A percentile compares a stretch with the other conserved stretches of the same genome.
phyloP scores from a whole-genome alignment of 2,797 vertebrate genomes.

The Euthynnus affinis region DNA sequence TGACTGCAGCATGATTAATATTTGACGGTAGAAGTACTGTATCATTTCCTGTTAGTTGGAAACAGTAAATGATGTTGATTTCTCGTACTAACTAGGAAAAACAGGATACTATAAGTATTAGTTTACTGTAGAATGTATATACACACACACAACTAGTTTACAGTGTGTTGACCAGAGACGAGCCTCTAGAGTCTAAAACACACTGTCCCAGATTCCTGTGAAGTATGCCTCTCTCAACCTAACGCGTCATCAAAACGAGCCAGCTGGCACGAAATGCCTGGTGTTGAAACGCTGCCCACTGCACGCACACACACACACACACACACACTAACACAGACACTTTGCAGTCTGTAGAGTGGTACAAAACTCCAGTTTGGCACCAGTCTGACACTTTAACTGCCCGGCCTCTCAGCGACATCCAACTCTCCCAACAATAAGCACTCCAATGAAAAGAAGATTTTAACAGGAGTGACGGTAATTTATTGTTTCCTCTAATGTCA shows the following conservation, averaged over 20 bases:
- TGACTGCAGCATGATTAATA: too few relatives aligned
- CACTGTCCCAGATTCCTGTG: conserved; percentile 49
- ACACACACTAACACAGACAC: conserved; percentile 40
- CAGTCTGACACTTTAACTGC: conserved; percentile 43
- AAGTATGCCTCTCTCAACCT: conserved; percentile 43
- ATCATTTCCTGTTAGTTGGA: too few relatives aligned
- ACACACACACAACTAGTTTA: too few relatives aligned
- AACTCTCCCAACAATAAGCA: conserved; percentile 44
- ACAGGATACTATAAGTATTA: too few relatives aligned
- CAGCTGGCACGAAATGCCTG: conserved; percentile 62
- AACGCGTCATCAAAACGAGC: conserved; percentile 49
- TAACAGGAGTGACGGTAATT: conserved; percentile 28
- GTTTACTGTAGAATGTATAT: too few relatives aligned
- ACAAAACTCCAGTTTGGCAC: conserved; percentile 51
- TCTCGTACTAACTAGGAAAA: too few relatives aligned
- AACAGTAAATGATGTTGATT: too few relatives aligned
- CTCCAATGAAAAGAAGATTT: conserved; percentile 35
- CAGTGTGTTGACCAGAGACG: too few relatives aligned
- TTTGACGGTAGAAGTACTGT: too few relatives aligned
- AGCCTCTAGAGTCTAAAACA: conserved; percentile 23
- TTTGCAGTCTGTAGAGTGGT: conserved; percentile 62
- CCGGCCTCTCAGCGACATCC: conserved; percentile 32
- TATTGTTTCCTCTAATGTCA: conserved; percentile 42
- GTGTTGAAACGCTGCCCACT: conserved; percentile 44
- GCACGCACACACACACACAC: conserved; percentile 17